Evolutionary conservation across 2,797 vertebrate genomes (phyloP).

Genomic region (Phrynocephalus vlangalii): DNA sequence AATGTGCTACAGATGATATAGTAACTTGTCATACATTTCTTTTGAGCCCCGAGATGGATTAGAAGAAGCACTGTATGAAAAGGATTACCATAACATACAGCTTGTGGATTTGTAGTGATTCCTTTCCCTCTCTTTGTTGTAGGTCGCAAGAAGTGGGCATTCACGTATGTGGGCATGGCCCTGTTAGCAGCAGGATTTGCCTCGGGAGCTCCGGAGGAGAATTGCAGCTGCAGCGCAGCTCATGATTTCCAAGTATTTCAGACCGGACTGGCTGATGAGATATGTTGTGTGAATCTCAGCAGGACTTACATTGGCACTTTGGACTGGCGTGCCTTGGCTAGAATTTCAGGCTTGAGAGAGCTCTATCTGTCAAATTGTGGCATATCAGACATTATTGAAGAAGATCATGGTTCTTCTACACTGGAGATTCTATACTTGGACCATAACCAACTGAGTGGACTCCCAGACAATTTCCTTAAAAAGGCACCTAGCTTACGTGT

Average conservation of each 20-base stretch:
- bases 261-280: slow-evolving; percentile 60
- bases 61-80: neutral
- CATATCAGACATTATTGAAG: slow-evolving; percentile 72
- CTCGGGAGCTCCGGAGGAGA: slow-evolving; percentile 40
- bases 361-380: slow-evolving; percentile 86
- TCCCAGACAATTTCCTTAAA: slow-evolving; percentile 83
- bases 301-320: slow-evolving; percentile 80
- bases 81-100: neutral
- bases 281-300: slow-evolving; percentile 88
- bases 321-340: slow-evolving; percentile 79
- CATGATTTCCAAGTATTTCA: slow-evolving; percentile 76
- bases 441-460: slow-evolving; percentile 78
- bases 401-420: slow-evolving; percentile 23
- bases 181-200: slow-evolving; percentile 64
- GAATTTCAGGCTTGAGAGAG: slow-evolving; percentile 71
- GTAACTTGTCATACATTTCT: neutral
- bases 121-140: slow-evolving; percentile 40
- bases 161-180: slow-evolving; percentile 55
- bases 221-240: slow-evolving; percentile 81
- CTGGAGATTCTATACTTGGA: slow-evolving; percentile 81
- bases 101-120: slow-evolving; percentile 15
- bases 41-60: neutral
- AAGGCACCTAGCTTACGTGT: slow-evolving; percentile 76
- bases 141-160: slow-evolving; percentile 70
- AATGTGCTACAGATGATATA: neutral